phyloP scores from a whole-genome alignment of 2,113 vertebrate genomes.

The Thalassarche chlororhynchos region DNA sequence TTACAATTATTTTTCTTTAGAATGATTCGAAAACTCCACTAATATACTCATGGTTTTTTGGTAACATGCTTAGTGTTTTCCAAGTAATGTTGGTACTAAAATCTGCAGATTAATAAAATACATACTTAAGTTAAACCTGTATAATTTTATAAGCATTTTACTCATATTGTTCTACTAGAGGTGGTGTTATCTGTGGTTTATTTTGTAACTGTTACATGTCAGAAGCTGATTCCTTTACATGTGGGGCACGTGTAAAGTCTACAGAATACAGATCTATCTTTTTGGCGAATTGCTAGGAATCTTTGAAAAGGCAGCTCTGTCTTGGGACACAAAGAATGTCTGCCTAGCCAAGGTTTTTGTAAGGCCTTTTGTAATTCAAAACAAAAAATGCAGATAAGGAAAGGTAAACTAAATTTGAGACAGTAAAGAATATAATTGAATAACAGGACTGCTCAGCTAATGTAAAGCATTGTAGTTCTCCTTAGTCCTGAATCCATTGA shows the following conservation, averaged over 20 bases:
- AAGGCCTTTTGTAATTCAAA: not conserved
- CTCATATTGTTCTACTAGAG: not conserved
- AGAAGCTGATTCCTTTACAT: not conserved
- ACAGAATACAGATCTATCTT: not conserved
- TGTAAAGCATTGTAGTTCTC: not conserved
- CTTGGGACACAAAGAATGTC: not conserved
- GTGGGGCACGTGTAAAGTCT: not conserved
- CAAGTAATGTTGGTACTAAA: not conserved
- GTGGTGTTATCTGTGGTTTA: not conserved
- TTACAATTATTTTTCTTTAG: not conserved
- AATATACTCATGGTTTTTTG: not conserved
- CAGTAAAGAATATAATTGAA: not conserved
- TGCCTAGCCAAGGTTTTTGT: not conserved
- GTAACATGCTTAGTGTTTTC: not conserved
- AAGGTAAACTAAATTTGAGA: not conserved
- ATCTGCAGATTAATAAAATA: not conserved
- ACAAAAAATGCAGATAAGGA: not conserved
- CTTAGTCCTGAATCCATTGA: not conserved
- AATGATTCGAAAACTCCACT: not conserved
- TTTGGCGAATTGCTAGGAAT: not conserved
- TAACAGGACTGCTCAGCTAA: not conserved
- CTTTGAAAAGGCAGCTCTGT: not conserved
- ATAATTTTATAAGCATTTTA: not conserved
- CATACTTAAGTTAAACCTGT: not conserved
- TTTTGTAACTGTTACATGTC: not conserved